Base-by-base conservation (phyloP, 1,140 invertebrate genomes). In the Dryas iulia region DNA sequence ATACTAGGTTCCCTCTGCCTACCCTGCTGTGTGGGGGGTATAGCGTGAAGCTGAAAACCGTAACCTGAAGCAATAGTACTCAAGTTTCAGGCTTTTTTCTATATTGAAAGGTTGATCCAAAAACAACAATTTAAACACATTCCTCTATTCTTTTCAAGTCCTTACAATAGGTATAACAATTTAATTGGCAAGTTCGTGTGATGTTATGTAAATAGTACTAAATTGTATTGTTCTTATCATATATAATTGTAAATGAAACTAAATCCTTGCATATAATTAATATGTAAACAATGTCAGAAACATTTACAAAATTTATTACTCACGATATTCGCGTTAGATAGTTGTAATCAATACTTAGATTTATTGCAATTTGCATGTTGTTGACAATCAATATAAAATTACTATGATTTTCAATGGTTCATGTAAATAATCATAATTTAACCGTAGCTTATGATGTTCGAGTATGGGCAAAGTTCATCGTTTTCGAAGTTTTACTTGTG, bases 251-350 rank as follows among this genome's bases (percentile, higher is more conserved):
- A 47, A 47, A 18, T 47, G 14, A 53, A 62, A 53, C 59, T 60
- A 30, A 62, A 62, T 62, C 39, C 39, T 62, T 26, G 59, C 26
- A 47, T 52, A 62, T 62, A 60, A 60, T 60, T 60, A 62, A 28
- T 63, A 31, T 63, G 14, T 63, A 63, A 63, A 54, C 47, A 63
- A 63, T 63, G 52, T 54, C 31, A 21, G 18, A 63, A 52, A 63
- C 61, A 31, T 24, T 56, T 25, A 24, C 21, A 24, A 53, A 63
- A 63, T 63, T 63, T 63, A 63, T 63, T 63, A 33, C 24, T 63
- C 61, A 63, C 61, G 61, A 63, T 28, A 63, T 30, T 56, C 61
- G 25, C 61, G 56, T 63, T 63, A 63, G 61, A 63, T 54, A 63
- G 47, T 54, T 54, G 61, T 63, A 63, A 63, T 63, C 61, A 54